Evolutionary conservation across 2,797 vertebrate species (phyloP).

Genomic region (Brachyalestes nurse): DNA sequence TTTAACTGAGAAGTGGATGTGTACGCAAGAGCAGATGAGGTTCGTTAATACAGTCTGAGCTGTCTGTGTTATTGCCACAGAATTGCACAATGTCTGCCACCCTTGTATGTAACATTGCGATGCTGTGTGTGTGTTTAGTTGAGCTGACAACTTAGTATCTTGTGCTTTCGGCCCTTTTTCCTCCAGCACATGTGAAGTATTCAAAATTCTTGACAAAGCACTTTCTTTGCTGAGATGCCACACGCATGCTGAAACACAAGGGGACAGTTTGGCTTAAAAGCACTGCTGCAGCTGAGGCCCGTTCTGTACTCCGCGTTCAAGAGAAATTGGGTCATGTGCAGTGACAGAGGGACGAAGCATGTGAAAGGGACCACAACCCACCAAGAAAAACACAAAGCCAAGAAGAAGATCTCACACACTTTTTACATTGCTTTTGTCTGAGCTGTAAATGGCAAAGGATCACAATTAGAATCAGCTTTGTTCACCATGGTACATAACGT

Average conservation of each 20-base stretch:
- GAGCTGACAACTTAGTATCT: slow-evolving; percentile 45
- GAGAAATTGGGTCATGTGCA: slow-evolving; percentile 74
- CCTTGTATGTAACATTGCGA: background rate
- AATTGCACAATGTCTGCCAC: background rate
- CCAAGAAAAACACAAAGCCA: slow-evolving; percentile 59
- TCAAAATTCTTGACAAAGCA: slow-evolving; percentile 74
- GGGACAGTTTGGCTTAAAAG: slow-evolving; percentile 74
- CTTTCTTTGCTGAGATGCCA: slow-evolving; percentile 69
- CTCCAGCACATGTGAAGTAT: slow-evolving; percentile 59
- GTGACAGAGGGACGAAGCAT: slow-evolving; percentile 69
- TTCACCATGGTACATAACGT: too few relatives aligned
- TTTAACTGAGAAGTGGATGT: background rate
- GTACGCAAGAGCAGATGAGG: background rate
- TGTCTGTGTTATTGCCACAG: background rate
- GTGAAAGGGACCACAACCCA: slow-evolving; percentile 68
- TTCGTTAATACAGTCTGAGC: background rate
- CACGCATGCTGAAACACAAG: slow-evolving; percentile 72
- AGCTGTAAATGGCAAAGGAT: slow-evolving; percentile 55
- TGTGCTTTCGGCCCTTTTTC: slow-evolving; percentile 37
- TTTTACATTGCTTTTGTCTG: slow-evolving; percentile 63
- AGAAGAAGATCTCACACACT: slow-evolving; percentile 45
- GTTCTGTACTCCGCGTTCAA: slow-evolving; percentile 70
- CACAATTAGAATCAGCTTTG: background rate
- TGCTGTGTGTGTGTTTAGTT: background rate
- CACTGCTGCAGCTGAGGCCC: slow-evolving; percentile 58